Conservation (phyloP, 1,140 invertebrate species). For the Phocides pigmalion region DNA sequence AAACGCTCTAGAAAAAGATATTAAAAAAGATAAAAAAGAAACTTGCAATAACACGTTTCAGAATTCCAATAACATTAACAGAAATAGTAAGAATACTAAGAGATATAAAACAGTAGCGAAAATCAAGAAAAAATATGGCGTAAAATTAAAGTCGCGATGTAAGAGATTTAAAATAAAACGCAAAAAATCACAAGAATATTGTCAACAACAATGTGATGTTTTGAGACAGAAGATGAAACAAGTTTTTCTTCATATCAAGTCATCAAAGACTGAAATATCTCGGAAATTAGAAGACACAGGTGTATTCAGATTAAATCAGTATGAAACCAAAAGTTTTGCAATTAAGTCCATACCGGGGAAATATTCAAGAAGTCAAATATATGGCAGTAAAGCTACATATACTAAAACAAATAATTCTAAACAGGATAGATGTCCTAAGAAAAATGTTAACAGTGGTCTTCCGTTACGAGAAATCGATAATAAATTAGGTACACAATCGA, state of each 20-base stretch:
- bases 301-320: background rate
- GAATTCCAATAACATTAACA: background rate
- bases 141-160: background rate
- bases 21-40: background rate
- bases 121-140: background rate
- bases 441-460: too few relatives aligned
- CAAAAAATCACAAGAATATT: background rate
- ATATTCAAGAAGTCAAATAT: too few relatives aligned
- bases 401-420: too few relatives aligned
- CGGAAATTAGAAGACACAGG: background rate
- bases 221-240: background rate
- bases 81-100: background rate
- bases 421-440: too few relatives aligned
- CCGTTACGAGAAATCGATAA: too few relatives aligned
- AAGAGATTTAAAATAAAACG: conserved; percentile 6
- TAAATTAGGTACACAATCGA: too few relatives aligned
- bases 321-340: too few relatives aligned
- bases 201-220: background rate
- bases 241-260: too few relatives aligned
- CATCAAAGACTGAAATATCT: too few relatives aligned
- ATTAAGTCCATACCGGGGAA: too few relatives aligned
- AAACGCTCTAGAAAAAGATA: background rate
- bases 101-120: background rate
- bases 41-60: background rate
- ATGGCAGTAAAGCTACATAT: too few relatives aligned